These are phyloP conservation scores for Leptatherina wallacei DNA, from an alignment of 2,797 vertebrate genomes.

Conservation along the genomic window DNA sequence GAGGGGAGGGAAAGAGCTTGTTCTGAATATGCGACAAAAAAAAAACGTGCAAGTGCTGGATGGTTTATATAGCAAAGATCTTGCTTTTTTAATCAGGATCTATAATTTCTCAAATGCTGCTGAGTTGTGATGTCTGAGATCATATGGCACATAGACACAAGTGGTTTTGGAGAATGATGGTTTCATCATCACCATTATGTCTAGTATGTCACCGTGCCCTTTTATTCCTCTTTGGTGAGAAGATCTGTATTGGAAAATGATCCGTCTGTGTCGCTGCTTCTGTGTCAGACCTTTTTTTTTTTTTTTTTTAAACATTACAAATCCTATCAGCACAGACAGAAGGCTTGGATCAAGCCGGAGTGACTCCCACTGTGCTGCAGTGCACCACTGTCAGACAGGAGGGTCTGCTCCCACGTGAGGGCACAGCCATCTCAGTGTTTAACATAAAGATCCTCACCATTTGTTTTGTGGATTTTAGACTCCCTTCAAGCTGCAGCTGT, in stretches of 20 bases:
- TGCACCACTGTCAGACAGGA: slow-evolving; percentile 83
- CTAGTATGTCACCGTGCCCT: slow-evolving; percentile 1
- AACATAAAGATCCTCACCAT: neutral
- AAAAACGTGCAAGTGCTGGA: slow-evolving; percentile 13
- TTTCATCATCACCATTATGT: neutral
- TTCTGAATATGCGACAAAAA: slow-evolving; percentile 73
- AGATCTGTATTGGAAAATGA: slow-evolving; percentile 9
- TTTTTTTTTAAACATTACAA: slow-evolving; percentile 24
- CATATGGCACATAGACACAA: slow-evolving; percentile 7
- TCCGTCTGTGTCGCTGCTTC: slow-evolving; percentile 17
- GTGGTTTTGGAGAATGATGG: neutral
- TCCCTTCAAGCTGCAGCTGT: neutral
- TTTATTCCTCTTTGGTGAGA: neutral
- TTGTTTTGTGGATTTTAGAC: slow-evolving; percentile 9
- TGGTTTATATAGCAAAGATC: neutral
- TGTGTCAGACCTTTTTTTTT: neutral
- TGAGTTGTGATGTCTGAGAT: slow-evolving; percentile 4
- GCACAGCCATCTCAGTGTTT: slow-evolving; percentile 34
- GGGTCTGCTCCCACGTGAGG: slow-evolving; percentile 53
- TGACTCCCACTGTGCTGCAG: slow-evolving; percentile 83
- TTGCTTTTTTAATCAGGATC: neutral
- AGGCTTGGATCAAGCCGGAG: slow-evolving; percentile 64
- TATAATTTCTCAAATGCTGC: neutral
- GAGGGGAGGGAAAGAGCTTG: slow-evolving; percentile 46
- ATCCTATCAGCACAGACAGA: slow-evolving; percentile 35